Conservation (phyloP, 2,888 invertebrate genomes). For the Linnaemya tessellans region DNA sequence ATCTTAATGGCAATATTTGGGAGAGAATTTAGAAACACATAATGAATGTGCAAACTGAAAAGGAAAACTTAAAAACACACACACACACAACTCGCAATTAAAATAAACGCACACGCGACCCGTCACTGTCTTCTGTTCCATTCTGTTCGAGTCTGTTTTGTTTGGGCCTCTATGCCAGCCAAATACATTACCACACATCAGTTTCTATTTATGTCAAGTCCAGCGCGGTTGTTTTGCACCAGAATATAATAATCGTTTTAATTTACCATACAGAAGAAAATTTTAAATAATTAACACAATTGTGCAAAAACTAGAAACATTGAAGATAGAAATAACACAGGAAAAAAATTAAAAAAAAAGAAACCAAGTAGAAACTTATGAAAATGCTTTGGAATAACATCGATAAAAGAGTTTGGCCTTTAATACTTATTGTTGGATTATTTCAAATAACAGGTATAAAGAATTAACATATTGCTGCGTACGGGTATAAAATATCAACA, state of each 20-base stretch:
- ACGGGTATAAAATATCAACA: neutral
- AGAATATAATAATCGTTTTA: conserved; percentile 30
- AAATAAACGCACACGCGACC: conserved; percentile 51
- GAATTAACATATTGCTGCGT: neutral
- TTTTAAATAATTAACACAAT: conserved; percentile 44
- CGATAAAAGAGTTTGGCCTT: conserved; percentile 53
- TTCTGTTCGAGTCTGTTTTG: conserved; percentile 44
- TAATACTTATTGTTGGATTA: conserved; percentile 62
- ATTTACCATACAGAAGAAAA: conserved; percentile 25
- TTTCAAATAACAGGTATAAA: conserved; percentile 61
- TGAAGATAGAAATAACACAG: neutral
- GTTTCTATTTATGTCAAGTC: conserved; percentile 73
- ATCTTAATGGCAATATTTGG: conserved; percentile 25
- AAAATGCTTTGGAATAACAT: conserved; percentile 53
- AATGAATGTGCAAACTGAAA: conserved; percentile 46
- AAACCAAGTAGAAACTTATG: conserved; percentile 27
- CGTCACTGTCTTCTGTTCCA: conserved; percentile 45
- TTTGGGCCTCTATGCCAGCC: conserved; percentile 64
- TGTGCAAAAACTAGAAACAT: conserved; percentile 42
- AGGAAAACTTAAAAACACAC: conserved; percentile 12
- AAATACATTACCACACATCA: conserved; percentile 67
- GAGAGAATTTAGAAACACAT: neutral
- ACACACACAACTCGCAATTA: conserved; percentile 34
- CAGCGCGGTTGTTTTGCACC: conserved; percentile 70
- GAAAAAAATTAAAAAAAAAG: neutral